phyloP scores from a whole-genome alignment of 2,888 invertebrate species.

The Oscheius sp. region DNA sequence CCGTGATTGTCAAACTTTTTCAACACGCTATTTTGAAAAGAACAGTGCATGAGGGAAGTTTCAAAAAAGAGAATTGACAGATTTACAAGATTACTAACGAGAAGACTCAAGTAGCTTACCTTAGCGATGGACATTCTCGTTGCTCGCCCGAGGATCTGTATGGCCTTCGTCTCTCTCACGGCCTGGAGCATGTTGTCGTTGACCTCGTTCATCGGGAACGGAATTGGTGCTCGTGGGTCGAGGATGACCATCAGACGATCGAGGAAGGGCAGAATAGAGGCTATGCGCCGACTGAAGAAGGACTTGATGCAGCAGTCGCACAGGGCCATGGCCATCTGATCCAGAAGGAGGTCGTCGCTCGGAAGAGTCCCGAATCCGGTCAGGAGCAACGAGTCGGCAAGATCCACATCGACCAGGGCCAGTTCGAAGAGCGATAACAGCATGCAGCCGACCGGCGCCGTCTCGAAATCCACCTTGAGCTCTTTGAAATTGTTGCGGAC shows the following conservation, averaged over 20 bases:
- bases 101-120: not conserved
- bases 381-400: conserved; percentile 11
- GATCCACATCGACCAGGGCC: conserved; percentile 22
- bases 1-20: too few relatives aligned
- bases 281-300: conserved; percentile 7
- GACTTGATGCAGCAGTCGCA: conserved; percentile 21
- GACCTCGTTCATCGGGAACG: conserved; percentile 3
- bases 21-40: too few relatives aligned
- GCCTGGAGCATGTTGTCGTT: conserved; percentile 15
- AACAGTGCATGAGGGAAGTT: too few relatives aligned
- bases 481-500: conserved; percentile 9
- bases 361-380: conserved; percentile 7
- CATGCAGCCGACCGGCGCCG: conserved; percentile 29
- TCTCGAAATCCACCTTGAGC: conserved; percentile 29
- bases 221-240: conserved; percentile 18
- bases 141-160: conserved; percentile 16
- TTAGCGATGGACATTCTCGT: conserved; percentile 19
- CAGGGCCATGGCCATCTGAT: conserved; percentile 29
- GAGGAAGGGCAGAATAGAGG: conserved; percentile 4
- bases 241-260: conserved; percentile 13
- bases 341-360: conserved; percentile 12
- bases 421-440: conserved; percentile 29
- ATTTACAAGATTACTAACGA: too few relatives aligned
- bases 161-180: conserved; percentile 4
- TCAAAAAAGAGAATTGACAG: too few relatives aligned